A percentile compares a stretch with the other conserved stretches of the same genome.
Evolutionary conservation across 2,797 vertebrate genomes (phyloP).

Genomic region (Cynopterus sphinx): DNA sequence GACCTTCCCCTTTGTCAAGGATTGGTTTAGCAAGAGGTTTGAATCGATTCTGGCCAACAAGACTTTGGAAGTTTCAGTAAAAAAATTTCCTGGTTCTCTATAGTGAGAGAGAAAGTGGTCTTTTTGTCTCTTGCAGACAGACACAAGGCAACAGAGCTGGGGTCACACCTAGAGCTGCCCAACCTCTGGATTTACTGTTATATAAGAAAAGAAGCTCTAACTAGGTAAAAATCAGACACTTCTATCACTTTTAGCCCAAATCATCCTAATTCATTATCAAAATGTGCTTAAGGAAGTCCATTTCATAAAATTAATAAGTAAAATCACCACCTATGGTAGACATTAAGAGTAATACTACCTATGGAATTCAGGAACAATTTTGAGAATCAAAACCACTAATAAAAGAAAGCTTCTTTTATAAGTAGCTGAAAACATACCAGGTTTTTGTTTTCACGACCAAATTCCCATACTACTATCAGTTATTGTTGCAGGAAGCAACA

Average conservation of each 20-base stretch:
- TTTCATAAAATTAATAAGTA: not conserved
- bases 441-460: not conserved
- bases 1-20: not conserved
- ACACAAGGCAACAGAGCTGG: not conserved
- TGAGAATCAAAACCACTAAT: not conserved
- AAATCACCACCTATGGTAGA: not conserved
- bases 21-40: not conserved
- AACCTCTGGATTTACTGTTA: not conserved
- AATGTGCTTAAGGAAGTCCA: not conserved
- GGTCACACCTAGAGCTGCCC: not conserved
- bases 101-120: not conserved
- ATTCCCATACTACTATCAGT: not conserved
- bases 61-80: not conserved
- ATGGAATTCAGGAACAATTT: not conserved
- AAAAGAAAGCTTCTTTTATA: not conserved
- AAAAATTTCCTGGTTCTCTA: not conserved
- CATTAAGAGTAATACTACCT: slow-evolving; percentile 11
- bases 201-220: not conserved
- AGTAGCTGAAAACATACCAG: not conserved
- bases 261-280: not conserved
- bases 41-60: not conserved
- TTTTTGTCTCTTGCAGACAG: not conserved
- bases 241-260: not conserved
- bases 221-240: not conserved
- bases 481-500: no score